phyloP scores from a whole-genome alignment of 1,140 invertebrate species.

The Gryllus bimaculatus region DNA sequence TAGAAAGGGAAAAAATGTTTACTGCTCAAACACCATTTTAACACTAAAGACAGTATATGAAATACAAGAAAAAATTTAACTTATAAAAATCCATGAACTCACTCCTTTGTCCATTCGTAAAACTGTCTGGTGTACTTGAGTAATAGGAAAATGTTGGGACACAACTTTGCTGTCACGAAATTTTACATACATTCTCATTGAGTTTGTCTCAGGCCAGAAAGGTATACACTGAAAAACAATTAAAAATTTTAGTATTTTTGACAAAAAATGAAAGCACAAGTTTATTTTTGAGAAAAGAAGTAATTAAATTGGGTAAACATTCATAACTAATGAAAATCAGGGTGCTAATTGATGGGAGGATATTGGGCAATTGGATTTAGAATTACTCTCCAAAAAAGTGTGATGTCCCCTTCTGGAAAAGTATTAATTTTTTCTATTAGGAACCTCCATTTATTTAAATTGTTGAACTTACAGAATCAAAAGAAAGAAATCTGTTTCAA shows the following conservation, averaged over 20 bases:
- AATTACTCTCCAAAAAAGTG: too few relatives aligned
- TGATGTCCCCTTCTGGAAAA: too few relatives aligned
- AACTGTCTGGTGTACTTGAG: slow-evolving; percentile 56
- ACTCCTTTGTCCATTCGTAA: slow-evolving; percentile 76
- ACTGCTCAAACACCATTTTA: neutral
- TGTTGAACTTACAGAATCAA: too few relatives aligned
- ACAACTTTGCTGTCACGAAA: slow-evolving; percentile 63
- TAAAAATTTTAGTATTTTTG: neutral
- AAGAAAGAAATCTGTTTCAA: too few relatives aligned
- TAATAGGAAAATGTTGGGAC: slow-evolving; percentile 68
- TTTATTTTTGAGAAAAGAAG: neutral
- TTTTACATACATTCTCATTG: slow-evolving; percentile 71
- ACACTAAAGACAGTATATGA: neutral
- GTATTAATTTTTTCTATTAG: too few relatives aligned
- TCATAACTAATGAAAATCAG: neutral
- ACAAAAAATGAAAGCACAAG: neutral
- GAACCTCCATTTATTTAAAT: too few relatives aligned
- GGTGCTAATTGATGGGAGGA: too few relatives aligned
- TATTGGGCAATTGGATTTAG: too few relatives aligned
- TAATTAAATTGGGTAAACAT: neutral
- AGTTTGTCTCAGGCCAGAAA: slow-evolving; percentile 73
- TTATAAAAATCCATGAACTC: slow-evolving; percentile 29
- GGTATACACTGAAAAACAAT: slow-evolving; percentile 45
- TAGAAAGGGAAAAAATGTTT: neutral
- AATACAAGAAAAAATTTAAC: neutral